Conservation (phyloP, 2,797 vertebrate species). For the Toxotes lorentzi region DNA sequence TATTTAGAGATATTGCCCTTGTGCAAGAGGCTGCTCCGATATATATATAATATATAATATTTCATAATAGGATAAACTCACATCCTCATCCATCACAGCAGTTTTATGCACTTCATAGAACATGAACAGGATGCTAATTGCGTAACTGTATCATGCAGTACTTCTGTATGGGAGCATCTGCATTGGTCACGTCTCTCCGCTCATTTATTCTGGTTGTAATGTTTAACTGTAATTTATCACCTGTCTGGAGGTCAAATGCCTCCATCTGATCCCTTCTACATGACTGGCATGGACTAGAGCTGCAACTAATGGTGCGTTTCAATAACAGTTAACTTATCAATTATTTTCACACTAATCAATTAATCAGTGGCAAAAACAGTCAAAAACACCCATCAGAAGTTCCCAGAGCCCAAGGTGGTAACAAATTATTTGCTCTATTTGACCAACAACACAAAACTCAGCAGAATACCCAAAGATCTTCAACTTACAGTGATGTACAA, state of each 20-base stretch:
- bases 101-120: not conserved
- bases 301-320: conserved; percentile 15
- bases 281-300: not conserved
- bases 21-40: not conserved
- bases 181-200: not conserved
- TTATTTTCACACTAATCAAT: conserved; percentile 4
- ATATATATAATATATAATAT: too few species aligned
- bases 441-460: not conserved
- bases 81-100: too few species aligned
- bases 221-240: not conserved
- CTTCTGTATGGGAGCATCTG: not conserved
- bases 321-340: conserved; percentile 9
- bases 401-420: not conserved
- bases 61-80: not conserved
- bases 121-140: not conserved
- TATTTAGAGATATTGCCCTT: not conserved
- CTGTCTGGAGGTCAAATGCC: not conserved
- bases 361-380: not conserved
- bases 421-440: not conserved
- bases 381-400: not conserved
- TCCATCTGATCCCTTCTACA: not conserved
- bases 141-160: not conserved
- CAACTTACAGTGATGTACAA: not conserved
- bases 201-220: not conserved
- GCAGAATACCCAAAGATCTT: not conserved